Evolutionary conservation across 2,797 vertebrate genomes (phyloP).

Genomic region (Lepus oiostolus): DNA sequence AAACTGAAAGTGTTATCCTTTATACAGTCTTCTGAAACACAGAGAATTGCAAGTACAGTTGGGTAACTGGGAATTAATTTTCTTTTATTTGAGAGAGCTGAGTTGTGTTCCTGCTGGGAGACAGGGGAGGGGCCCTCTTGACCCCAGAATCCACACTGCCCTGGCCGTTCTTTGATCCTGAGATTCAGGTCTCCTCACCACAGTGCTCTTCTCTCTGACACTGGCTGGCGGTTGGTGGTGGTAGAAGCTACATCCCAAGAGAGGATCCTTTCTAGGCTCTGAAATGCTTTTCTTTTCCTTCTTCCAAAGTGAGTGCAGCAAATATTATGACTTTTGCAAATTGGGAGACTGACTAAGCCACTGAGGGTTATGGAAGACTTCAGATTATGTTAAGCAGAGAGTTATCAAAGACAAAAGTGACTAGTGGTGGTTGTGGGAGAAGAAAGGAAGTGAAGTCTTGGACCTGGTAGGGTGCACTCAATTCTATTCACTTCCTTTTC

Average conservation of each 20-base stretch:
- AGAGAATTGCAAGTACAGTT: not conserved
- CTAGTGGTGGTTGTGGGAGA: not conserved
- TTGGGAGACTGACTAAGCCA: not conserved
- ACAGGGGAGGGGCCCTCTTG: not conserved
- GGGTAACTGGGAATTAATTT: not conserved
- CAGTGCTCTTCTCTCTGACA: not conserved
- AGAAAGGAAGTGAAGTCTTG: constrained; percentile 17
- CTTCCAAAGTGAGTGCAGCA: not conserved
- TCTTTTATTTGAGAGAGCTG: constrained; percentile 16
- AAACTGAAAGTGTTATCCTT: constrained; percentile 4
- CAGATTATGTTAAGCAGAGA: not conserved
- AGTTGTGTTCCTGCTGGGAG: not conserved
- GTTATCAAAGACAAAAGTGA: not conserved
- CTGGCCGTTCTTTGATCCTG: not conserved
- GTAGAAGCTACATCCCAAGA: not conserved
- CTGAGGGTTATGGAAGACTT: not conserved
- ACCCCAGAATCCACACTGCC: not conserved
- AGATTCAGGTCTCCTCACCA: not conserved
- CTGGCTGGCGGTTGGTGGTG: not conserved
- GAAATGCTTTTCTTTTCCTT: not conserved
- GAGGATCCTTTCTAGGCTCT: not conserved
- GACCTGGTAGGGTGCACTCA: not conserved
- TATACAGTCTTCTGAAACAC: not conserved
- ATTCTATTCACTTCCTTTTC: not conserved
- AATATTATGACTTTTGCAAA: constrained; percentile 20